Percentiles rank a stretch among this genome's conserved stretches.
These are phyloP conservation scores for Aegotheles bennettii DNA, from an alignment of 2,113 vertebrate genomes.

Conservation along the genomic window DNA sequence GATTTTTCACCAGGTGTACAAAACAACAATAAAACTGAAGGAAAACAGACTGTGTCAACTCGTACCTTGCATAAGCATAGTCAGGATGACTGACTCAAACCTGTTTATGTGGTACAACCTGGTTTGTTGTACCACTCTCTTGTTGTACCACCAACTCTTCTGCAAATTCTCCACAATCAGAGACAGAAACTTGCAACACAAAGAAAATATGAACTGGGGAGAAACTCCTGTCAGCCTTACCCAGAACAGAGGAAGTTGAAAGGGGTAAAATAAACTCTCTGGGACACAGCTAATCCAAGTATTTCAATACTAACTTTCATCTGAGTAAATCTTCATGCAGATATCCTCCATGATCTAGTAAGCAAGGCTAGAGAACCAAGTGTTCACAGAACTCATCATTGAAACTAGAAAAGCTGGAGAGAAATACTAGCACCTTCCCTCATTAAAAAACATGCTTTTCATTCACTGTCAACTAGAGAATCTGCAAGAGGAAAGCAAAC, in stretches of 20 bases:
- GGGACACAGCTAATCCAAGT: neutral
- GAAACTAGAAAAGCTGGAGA: neutral
- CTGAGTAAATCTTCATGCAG: neutral
- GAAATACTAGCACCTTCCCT: neutral
- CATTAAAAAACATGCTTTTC: neutral
- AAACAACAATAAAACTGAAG: neutral
- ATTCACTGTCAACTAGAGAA: neutral
- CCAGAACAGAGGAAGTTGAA: neutral
- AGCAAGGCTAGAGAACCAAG: neutral
- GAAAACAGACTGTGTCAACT: neutral
- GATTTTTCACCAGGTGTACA: neutral
- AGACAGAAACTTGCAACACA: neutral
- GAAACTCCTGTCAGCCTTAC: neutral
- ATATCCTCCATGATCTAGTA: neutral
- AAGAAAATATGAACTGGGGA: neutral
- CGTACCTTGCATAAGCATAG: neutral
- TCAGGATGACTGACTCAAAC: neutral
- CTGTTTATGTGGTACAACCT: neutral
- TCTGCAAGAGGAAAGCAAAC: neutral
- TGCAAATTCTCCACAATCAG: neutral
- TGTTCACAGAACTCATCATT: neutral
- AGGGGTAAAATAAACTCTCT: neutral
- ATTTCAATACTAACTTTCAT: neutral
- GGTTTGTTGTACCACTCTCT: too few species aligned
- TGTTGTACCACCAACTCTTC: too few species aligned